These are phyloP conservation scores for Mormyrops boulengeri DNA, from an alignment of 2,797 vertebrate species.

Conservation along the genomic window DNA sequence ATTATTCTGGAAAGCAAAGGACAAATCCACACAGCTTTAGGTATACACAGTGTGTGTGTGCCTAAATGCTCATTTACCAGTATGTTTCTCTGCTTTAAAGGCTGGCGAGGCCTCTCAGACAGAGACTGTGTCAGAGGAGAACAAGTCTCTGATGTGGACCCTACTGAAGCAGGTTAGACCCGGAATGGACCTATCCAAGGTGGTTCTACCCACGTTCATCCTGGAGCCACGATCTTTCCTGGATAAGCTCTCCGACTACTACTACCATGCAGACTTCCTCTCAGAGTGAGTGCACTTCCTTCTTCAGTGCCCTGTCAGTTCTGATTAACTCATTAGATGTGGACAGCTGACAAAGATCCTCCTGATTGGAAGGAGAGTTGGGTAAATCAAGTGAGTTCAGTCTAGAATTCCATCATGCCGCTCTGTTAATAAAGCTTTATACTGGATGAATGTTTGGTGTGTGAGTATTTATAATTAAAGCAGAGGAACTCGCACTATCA, in stretches of 20 bases:
- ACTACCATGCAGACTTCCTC: slow-evolving; percentile 93
- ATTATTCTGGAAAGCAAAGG: background rate
- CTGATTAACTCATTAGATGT: background rate
- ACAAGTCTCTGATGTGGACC: slow-evolving; percentile 97
- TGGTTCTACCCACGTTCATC: slow-evolving; percentile 95
- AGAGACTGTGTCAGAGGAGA: slow-evolving; percentile 96
- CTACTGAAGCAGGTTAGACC: slow-evolving; percentile 93
- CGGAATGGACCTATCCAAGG: slow-evolving; percentile 96
- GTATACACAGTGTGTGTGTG: background rate
- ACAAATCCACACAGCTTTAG: background rate
- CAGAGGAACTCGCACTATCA: background rate
- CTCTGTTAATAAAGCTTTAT: background rate
- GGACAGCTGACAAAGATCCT: background rate
- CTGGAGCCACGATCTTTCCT: slow-evolving; percentile 92
- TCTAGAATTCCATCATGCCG: background rate
- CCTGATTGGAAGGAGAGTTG: background rate
- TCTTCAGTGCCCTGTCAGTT: background rate
- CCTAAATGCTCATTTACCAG: slow-evolving; percentile 16
- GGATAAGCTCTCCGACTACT: slow-evolving; percentile 98
- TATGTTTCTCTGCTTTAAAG: slow-evolving; percentile 44
- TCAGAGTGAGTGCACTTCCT: slow-evolving; percentile 75
- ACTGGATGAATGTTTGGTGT: background rate
- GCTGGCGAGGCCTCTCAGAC: slow-evolving; percentile 94
- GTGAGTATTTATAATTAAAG: slow-evolving; percentile 6
- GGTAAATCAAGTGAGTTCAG: background rate